Conservation (phyloP, 2,113 vertebrate genomes). For the Phainopepla nitens region DNA sequence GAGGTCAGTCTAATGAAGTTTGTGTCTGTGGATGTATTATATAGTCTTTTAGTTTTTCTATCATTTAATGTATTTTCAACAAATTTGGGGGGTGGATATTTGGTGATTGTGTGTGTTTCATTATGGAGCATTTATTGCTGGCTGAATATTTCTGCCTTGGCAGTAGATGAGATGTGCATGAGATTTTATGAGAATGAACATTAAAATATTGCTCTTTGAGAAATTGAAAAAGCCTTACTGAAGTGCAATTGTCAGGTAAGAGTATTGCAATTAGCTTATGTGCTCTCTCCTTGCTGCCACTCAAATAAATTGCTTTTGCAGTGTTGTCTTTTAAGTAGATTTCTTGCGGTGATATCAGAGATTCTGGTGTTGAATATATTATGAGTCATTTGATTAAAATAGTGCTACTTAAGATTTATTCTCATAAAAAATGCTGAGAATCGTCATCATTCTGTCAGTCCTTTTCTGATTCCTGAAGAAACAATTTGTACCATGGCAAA, state of each 20-base stretch:
- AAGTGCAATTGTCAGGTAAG: neutral
- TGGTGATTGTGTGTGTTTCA: neutral
- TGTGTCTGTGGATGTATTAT: neutral
- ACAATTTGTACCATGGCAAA: neutral
- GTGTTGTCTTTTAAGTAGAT: constrained; percentile 10
- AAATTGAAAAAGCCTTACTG: neutral
- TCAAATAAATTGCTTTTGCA: neutral
- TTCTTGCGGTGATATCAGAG: neutral
- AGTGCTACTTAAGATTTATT: constrained; percentile 26
- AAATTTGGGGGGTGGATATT: neutral
- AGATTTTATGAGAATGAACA: neutral
- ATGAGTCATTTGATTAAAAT: constrained; percentile 59
- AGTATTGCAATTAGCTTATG: neutral
- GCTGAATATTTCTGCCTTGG: neutral
- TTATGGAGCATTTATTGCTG: neutral
- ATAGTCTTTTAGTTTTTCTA: neutral
- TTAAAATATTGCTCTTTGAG: neutral
- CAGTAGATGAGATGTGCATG: neutral
- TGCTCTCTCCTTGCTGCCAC: neutral
- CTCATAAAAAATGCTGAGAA: constrained; percentile 1
- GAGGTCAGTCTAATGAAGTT: neutral
- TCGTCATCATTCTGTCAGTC: constrained; percentile 18
- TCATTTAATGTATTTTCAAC: neutral
- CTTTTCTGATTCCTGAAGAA: neutral
- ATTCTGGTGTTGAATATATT: constrained; percentile 24